Evolutionary conservation across 1,140 invertebrate genomes (phyloP).

Genomic region (Delia radicum): DNA sequence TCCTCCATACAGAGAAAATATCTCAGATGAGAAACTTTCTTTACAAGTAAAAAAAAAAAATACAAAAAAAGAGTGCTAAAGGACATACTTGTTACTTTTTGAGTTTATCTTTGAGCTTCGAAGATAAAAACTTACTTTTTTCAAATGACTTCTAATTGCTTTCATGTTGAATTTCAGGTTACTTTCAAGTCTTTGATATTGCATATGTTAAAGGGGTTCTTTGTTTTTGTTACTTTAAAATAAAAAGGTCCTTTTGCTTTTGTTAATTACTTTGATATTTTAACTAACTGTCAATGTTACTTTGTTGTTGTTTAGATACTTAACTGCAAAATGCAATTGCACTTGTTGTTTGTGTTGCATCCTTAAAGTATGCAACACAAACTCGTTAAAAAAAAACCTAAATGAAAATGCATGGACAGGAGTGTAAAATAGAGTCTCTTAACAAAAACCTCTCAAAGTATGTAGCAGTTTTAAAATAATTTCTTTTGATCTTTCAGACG

Average conservation of each 20-base stretch:
- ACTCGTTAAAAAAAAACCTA: too few species aligned
- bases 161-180: neutral
- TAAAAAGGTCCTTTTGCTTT: neutral
- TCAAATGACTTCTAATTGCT: neutral
- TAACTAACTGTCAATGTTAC: neutral
- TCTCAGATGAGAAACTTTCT: too few species aligned
- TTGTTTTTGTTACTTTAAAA: neutral
- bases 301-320: neutral
- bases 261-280: neutral
- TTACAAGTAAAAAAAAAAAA: too few species aligned
- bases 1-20: too few species aligned
- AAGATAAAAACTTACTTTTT: neutral
- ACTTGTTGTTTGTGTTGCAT: neutral
- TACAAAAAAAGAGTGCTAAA: too few species aligned
- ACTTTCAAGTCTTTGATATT: neutral
- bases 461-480: neutral
- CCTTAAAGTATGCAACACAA: neutral
- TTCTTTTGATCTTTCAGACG: neutral
- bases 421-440: neutral
- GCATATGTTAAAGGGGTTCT: neutral
- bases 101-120: neutral
- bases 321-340: neutral
- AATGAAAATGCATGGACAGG: too few species aligned
- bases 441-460: neutral
- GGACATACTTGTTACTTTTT: neutral